Evolutionary conservation across 30 jellyfish, hydroid and myxozoan genomes (phyloP).

Genomic region (Haliclystus octoradiatus): DNA sequence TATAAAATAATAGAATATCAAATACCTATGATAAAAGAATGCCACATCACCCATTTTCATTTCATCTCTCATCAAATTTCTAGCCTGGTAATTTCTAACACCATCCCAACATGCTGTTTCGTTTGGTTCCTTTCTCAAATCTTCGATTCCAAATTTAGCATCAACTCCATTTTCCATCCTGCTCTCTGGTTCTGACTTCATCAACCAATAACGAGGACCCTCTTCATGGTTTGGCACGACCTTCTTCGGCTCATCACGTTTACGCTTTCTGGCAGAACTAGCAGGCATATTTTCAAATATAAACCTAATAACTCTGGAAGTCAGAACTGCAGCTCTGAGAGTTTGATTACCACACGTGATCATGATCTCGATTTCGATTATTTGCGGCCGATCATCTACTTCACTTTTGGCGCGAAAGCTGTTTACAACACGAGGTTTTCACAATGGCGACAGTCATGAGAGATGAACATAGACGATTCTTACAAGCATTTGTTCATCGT

Average conservation of each 20-base stretch:
- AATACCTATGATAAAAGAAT: slow-evolving; percentile 81
- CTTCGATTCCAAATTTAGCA: slow-evolving; percentile 86
- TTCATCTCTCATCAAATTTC: slow-evolving; percentile 84
- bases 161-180: slow-evolving; percentile 86
- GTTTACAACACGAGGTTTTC: too few relatives aligned
- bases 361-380: too few relatives aligned
- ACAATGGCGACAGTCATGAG: slow-evolving; percentile 13
- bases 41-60: slow-evolving; percentile 78
- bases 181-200: slow-evolving; percentile 92
- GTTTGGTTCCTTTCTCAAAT: slow-evolving; percentile 59
- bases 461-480: slow-evolving; percentile 45
- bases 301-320: too few relatives aligned
- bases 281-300: too few relatives aligned
- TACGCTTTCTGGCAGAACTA: too few relatives aligned
- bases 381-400: too few relatives aligned
- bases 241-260: too few relatives aligned
- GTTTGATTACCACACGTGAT: too few relatives aligned
- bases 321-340: too few relatives aligned
- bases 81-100: slow-evolving; percentile 84
- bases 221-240: too few relatives aligned
- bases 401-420: too few relatives aligned
- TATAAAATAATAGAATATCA: not conserved
- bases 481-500: slow-evolving; percentile 47
- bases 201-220: slow-evolving; percentile 70
- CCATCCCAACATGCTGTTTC: slow-evolving; percentile 97